Conservation (phyloP, 2,797 vertebrate genomes). For the Takifugu rubripes region DNA sequence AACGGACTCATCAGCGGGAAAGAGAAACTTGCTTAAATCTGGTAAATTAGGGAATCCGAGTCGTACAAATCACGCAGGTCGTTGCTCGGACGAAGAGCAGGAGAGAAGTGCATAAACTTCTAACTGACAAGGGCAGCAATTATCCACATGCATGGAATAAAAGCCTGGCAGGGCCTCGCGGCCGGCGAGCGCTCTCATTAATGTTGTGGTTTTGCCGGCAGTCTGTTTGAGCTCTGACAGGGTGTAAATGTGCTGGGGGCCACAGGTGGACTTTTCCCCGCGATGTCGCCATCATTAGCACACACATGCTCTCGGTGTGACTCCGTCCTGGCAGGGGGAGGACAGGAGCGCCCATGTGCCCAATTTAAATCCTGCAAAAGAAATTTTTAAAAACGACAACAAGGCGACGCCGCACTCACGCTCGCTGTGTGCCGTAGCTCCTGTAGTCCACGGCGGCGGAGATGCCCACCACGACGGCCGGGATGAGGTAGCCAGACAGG, state of each 20-base stretch:
- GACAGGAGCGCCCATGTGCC: conserved; percentile 1
- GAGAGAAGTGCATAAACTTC: conserved; percentile 56
- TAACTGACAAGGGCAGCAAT: conserved; percentile 66
- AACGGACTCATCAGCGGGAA: conserved; percentile 35
- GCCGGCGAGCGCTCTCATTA: conserved; percentile 59
- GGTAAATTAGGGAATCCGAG: conserved; percentile 47
- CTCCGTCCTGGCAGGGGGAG: conserved; percentile 14
- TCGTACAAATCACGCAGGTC: conserved; percentile 51
- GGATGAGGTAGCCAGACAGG: conserved; percentile 92
- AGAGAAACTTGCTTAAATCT: conserved; percentile 41
- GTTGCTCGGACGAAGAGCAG: conserved; percentile 55
- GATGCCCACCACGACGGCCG: conserved; percentile 92
- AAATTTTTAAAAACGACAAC: not conserved
- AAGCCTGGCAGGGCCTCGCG: conserved; percentile 43
- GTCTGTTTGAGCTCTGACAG: conserved; percentile 52
- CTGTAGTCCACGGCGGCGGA: conserved; percentile 95
- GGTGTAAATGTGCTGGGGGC: conserved; percentile 57
- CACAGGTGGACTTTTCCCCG: conserved; percentile 48
- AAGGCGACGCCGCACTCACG: conserved; percentile 79
- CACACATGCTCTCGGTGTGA: conserved; percentile 31
- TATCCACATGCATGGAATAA: conserved; percentile 61
- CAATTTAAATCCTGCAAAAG: conserved; percentile 15
- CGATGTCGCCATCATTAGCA: conserved; percentile 62
- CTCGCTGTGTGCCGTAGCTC: conserved; percentile 92
- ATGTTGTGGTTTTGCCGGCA: conserved; percentile 43